Base-by-base conservation (phyloP, 2,113 vertebrate species). In the Nymphicus hollandicus region DNA sequence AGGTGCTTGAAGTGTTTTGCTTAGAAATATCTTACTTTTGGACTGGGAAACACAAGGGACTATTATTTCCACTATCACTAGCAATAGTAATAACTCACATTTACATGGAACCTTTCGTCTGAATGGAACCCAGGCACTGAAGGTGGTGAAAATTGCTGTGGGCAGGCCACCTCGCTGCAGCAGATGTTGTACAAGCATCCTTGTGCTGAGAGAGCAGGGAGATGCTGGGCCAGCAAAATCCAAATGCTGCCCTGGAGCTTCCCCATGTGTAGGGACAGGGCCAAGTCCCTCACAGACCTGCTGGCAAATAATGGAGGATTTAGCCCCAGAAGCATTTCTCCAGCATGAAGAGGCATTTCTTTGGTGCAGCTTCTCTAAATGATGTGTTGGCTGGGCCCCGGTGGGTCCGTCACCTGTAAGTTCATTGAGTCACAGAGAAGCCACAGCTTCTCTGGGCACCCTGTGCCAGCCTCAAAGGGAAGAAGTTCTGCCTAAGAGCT, bases 201-300 rank as follows among this genome's bases (percentile, higher is more conserved):
- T 58, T 46, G 41, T 55, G 33, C 64, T 15, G 39, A 13, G 8
- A 11, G 31, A 0, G 4, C 5, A 2, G 17, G 58, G 37, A 66
- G 68, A 8, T 13, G 80, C 76, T 27, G 39, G 43, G 37, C 47
- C 18, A 35, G 39, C 28, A 35, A 47, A 74, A 43, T 3, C 41
- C 56, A 2, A 43, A 44, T 39, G 50, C 65, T 33, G 10, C 61
- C 53, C 31, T 4, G 16, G 18, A n/a, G 18, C 49, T 41, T 77
- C 41, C 50, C 5, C 11, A 0, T 22, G 44, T 7, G 0, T 0
- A 19, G 78, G 44, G 73, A 22, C 8, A 4, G 20, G 2, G 28
- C 47, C 1, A 8, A 17, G 78, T 15, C 69, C 70, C 11, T 74
- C 10, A 1, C 13, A 1, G 43, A 24, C 24, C 6, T 76, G 23